phyloP scores from a whole-genome alignment of 2,797 vertebrate species.

The Acanthornis magna region DNA sequence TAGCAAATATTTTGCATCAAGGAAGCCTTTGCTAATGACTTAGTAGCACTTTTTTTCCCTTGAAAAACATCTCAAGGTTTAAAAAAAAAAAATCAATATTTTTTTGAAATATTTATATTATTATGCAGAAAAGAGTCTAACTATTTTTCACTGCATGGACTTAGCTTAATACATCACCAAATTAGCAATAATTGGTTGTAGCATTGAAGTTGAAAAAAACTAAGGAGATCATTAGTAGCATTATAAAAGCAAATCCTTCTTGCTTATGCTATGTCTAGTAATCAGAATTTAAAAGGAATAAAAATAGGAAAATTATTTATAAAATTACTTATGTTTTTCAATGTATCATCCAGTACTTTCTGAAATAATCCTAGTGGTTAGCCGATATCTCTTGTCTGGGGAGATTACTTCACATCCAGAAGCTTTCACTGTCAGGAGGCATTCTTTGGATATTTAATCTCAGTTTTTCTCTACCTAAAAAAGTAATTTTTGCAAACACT shows the following conservation, averaged over 20 bases:
- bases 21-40: background rate
- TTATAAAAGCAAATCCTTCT: background rate
- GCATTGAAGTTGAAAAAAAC: background rate
- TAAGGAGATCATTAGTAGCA: background rate
- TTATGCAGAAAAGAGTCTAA: background rate
- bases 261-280: background rate
- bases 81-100: background rate
- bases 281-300: background rate
- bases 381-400: background rate
- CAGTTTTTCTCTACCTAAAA: background rate
- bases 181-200: background rate
- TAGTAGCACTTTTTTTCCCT: fast-evolving
- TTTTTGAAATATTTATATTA: background rate
- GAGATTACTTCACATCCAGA: background rate
- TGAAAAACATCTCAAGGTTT: background rate
- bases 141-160: background rate
- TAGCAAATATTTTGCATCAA: background rate
- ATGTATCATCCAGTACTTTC: background rate
- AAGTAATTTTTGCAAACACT: background rate
- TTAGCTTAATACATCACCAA: background rate
- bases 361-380: background rate
- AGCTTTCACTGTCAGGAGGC: background rate
- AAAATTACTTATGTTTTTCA: background rate
- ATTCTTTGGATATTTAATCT: background rate
- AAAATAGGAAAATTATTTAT: background rate